Base-by-base conservation (phyloP, 2,797 vertebrate species). In the Mus minutoides region DNA sequence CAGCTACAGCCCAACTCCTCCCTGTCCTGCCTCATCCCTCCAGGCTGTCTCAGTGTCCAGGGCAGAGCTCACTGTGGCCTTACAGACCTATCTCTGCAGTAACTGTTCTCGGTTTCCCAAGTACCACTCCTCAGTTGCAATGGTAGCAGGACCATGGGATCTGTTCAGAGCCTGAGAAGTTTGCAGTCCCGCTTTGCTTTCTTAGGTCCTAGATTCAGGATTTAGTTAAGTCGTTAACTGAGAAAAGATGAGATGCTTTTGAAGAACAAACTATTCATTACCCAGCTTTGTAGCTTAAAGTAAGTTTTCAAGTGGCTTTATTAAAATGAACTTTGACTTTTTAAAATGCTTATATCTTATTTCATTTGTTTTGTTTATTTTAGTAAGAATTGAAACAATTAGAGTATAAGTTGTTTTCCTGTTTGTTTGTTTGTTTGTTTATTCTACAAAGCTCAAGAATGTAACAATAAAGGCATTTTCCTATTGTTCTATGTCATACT, bases 61-160 rank as follows among this genome's bases (percentile, higher is more conserved):
- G 98, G 98, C 98, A 98, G 98, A 98, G 97, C 98, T 98, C 98
- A 97, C 98, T 97, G 99, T 99, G 98, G 99, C 99, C 99, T 99
- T 99, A 99, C 97, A 97, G 2, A 54, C 16, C 13, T 98, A 95
- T 94, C 95, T 96, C 96, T 97, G 96, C 97, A 98, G 97, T 97
- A 95, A 97, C 98, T 98, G 98, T 98, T 98, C 98, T 98, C 97
- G 96, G 96, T 97, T 98, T 98, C 97, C 40, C 29, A 34, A 67
- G 82, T 60, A 34, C 29, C 60, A 14, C 83, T 67, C 62, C 62
- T 52, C 83, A 52, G 46, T 37, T 69, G 83, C 3, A 0, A 22
- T 86, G 46, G 83, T 52, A 86, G 46, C 43, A 24, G 62, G 31
- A 34, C 6, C 16, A 62, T n/a, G 31, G 93, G 97, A 97, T 94